Base-by-base conservation (phyloP, 2,888 invertebrate genomes). In the Sycophila texana region DNA sequence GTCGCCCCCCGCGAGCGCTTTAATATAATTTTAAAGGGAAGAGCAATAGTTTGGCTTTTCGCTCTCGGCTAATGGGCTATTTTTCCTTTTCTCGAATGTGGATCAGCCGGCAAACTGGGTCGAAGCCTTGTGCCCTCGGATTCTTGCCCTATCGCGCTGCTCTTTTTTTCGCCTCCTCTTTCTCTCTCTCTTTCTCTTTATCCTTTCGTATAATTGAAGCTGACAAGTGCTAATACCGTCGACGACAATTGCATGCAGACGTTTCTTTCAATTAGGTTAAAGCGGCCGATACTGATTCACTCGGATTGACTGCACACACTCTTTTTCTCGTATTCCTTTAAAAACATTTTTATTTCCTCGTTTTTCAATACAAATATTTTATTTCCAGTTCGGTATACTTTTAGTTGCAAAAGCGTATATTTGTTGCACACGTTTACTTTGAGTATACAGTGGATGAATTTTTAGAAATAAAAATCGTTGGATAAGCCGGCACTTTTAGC, bases 21-120 rank as follows among this genome's bases (percentile, higher is more conserved):
- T 75, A 75, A 68, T 75, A 53, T 61, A 60, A 75, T 75, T 75
- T 75, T 26, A 39, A 39, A 65, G 39, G 55, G 55, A 74, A 65
- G 53, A 74, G 73, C 39, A 74, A 65, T 74, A 74, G 55, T 51
- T 49, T 49, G 47, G 49, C 5, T 49, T 68, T 18, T 39, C 53
- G n/a, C n/a, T n/a, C n/a, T 13, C 14, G 14, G 14, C 16, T 53
- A 51, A 13, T 61, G 61, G 14, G n/a, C n/a, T 47, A n/a, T n/a
- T 20, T 74, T 39, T 22, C 39, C n/a, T 63, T 74, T 20, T 53
- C 22, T 65, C 65, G 74, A 74, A 74, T 66, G 67, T 51, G 67
- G 67, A 67, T 70, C 61, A 47, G 55, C 10, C 22, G 14, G 26
- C 26, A 13, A 71, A 76, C 30, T 75, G 55, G 75, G 75, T 68